Evolutionary conservation across 2,113 vertebrate genomes (phyloP), one percentile per base, ranked within the genome.

Genomic region (Ifrita kowaldi): DNA sequence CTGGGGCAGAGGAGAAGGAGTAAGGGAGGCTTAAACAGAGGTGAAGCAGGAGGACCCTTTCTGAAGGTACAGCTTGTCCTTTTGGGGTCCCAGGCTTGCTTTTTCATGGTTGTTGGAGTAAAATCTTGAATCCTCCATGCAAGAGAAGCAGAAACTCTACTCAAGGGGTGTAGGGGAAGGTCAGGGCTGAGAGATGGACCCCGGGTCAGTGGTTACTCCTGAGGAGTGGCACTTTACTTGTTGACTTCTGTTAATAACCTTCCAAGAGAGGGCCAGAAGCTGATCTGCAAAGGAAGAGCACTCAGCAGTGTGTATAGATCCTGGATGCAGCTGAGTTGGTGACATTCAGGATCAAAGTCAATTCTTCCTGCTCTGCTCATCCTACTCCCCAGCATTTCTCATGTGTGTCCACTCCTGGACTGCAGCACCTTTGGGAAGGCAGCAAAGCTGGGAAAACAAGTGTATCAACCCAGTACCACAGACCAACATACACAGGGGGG

Each of bases 151-250:
- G n/a, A 62, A 28, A 15, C 3, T 68, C 19, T 35, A 24, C 44
- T 46, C 22, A 16, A 0, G 0, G 37, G 24, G 10, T 12, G 2
- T 26, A 46, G 53, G 4, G 11, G 22, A 81, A 59, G 39, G 6
- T 73, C 21, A 5, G 2, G 50, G 19, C 32, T 87, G 53, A 68
- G 49, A 15, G 32, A 12, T 50, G 33, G 22, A 55, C 30, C 30
- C 11, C 3, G 7, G n/a, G 6, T 76, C 42, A 90, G 37, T 57
- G 63, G 4, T 80, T 84, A 55, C n/a, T 76, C 42, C 39, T 44
- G n/a, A 71, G n/a, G 24, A 63, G 8, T 41, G 16, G 7, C 27
- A 11, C 47, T 67, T 64, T 24, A 50, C 22, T 59, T 41, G 32
- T 57, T 33, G 22, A 41, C 35, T 77, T 87, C 57, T 6, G 2